Evolutionary conservation across 1,140 invertebrate species (phyloP).

Genomic region (Drosophila punjabiensis): DNA sequence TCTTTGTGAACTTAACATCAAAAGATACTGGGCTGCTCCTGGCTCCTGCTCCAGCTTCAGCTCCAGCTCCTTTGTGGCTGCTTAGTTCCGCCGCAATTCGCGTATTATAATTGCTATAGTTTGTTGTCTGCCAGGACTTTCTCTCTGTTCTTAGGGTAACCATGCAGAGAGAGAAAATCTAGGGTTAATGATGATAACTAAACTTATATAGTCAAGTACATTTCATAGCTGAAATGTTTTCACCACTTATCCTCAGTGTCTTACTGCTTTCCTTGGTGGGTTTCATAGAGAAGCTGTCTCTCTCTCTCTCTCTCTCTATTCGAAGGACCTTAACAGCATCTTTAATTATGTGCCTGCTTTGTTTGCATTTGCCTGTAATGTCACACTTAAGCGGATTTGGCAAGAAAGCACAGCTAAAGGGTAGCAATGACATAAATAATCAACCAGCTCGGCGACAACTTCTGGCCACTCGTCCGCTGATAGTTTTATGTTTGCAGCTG

Average conservation of each 20-base stretch:
- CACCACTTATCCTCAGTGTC: not conserved
- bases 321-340: conserved; percentile 11
- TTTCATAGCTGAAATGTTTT: too few species aligned
- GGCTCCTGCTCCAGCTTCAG: conserved; percentile 13
- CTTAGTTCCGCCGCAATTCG: conserved; percentile 44
- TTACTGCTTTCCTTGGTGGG: conserved; percentile 11
- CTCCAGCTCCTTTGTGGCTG: conserved; percentile 35
- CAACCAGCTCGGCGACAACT: conserved; percentile 34
- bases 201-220: too few species aligned
- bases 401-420: conserved; percentile 44
- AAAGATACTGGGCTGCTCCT: conserved; percentile 33
- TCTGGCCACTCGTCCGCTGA: conserved; percentile 58
- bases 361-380: conserved; percentile 73
- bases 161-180: conserved; percentile 19
- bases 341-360: conserved; percentile 65
- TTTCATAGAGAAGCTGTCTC: conserved; percentile 14
- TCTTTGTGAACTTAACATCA: conserved; percentile 66
- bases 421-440: conserved; percentile 71
- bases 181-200: not conserved
- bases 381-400: conserved; percentile 69
- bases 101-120: conserved; percentile 73
- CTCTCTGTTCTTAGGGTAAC: not conserved
- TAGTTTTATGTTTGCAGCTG: conserved; percentile 75
- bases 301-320: not conserved
- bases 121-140: conserved; percentile 60